Evolutionary conservation across 1,140 invertebrate species (phyloP).

Genomic region (Drosophila ohnishii): DNA sequence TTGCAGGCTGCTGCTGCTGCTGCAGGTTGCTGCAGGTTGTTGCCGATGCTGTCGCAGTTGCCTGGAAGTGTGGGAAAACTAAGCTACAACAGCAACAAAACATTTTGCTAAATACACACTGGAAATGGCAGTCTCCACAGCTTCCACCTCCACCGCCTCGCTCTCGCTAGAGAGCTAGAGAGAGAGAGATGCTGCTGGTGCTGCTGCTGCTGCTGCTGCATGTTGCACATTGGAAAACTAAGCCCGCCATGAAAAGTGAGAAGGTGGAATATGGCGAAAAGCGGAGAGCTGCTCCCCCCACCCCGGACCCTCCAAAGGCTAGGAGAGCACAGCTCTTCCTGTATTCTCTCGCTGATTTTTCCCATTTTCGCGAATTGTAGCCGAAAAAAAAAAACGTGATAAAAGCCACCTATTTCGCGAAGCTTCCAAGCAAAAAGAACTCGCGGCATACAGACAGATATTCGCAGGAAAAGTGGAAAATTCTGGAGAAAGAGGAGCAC

Average conservation of each 20-base stretch:
- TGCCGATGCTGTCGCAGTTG: conserved; percentile 39
- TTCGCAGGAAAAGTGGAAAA: conserved; percentile 1
- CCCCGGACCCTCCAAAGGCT: not conserved
- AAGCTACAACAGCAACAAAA: conserved; percentile 63
- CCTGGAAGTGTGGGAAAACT: conserved; percentile 69
- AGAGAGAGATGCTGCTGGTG: conserved; percentile 2
- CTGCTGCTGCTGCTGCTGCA: conserved; percentile 34
- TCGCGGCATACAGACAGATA: conserved; percentile 11
- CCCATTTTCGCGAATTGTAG: conserved; percentile 18
- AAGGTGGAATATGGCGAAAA: conserved; percentile 31
- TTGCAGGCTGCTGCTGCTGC: conserved; percentile 17
- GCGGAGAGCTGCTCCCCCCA: conserved; percentile 6
- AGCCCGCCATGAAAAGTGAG: conserved; percentile 48
- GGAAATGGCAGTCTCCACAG: conserved; percentile 59
- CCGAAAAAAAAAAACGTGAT: conserved; percentile 9
- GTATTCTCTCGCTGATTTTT: conserved; percentile 17
- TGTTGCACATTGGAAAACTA: conserved; percentile 72
- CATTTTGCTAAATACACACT: conserved; percentile 78
- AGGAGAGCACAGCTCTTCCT: conserved; percentile 9
- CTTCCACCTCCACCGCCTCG: conserved; percentile 18
- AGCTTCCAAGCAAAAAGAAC: conserved; percentile 9
- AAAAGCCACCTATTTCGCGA: conserved; percentile 27
- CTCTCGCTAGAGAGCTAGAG: conserved; percentile 2
- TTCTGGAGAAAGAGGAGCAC: not conserved
- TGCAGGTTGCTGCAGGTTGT: conserved; percentile 30